Base-by-base conservation (phyloP, 2,797 vertebrate genomes). In the Aulostomus chinensis region DNA sequence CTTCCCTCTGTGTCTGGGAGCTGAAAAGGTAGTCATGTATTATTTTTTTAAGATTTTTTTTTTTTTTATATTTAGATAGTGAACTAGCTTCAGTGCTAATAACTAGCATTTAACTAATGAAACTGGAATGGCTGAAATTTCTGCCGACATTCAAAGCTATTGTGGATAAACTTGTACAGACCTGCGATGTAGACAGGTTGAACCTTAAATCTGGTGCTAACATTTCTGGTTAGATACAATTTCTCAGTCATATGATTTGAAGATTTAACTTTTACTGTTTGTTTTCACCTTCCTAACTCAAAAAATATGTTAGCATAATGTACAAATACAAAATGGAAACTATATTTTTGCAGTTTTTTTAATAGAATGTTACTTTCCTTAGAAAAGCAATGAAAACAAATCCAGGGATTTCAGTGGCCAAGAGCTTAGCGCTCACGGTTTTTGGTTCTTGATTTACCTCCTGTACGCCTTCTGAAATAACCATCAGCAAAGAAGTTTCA, bases 151-250 rank as follows among this genome's bases (percentile, higher is more conserved):
- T 76, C 72, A 54, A 74, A 80, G 72, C 72, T 81, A 73, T 58
- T 76, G 78, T 74, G 78, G 75, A 81, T 52, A 86, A 75, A 77
- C 46, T 35, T 57, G 80, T 86, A 83, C 55, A 67, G 60, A 75
- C 64, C 52, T 70, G 58, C 47, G 69, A 79, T 53, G 49, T 56
- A 55, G 66, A 80, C 57, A 75, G 18, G 45, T 49, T 69, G 16
- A 58, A 67, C 65, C 31, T 73, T 36, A 66, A 72, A 75, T 67
- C 77, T 68, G 81, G 83, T 90, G 83, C 87, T 88, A 86, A 73
- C 53, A 49, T 54, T 72, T 81, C 50, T 80, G 58, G 55, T 74
- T 73, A 67, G 76, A 71, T 76, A 30, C 73, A 61, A 64, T 56
- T 77, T 76, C 36, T 50, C 32, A 59, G 63, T 69, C 40, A 35